Conservation (phyloP, 2,113 vertebrate genomes). For the Melanerpes aurifrons region DNA sequence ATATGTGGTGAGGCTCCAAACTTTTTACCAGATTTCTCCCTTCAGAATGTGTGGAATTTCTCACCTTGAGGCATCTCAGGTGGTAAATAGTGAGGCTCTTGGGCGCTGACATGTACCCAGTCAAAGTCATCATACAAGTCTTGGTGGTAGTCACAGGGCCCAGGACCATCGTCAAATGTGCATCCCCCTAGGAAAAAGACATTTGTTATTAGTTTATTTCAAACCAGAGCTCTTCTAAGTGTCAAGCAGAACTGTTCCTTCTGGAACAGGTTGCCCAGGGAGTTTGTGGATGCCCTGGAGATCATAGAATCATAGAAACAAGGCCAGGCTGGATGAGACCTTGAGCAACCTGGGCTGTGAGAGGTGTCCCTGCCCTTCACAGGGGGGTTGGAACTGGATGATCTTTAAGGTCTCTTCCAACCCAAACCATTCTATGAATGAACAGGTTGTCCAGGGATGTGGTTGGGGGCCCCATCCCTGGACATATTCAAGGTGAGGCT, state of each 20-base stretch:
- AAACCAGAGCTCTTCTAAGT: not conserved
- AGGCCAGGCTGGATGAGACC: too few species aligned
- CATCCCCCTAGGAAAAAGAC: constrained; percentile 86
- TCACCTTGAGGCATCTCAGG: constrained; percentile 95
- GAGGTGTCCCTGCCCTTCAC: too few species aligned
- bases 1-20: rapidly evolving
- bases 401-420: too few species aligned
- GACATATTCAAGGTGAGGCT: too few species aligned
- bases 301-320: too few species aligned
- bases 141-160: constrained; percentile 95
- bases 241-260: not conserved
- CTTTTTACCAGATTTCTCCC: not conserved
- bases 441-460: too few species aligned
- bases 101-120: constrained; percentile 94
- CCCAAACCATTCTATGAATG: too few species aligned
- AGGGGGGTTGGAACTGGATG: too few species aligned
- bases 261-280: too few species aligned
- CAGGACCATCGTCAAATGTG: constrained; percentile 91
- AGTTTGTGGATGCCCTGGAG: too few species aligned
- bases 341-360: too few species aligned
- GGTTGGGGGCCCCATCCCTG: too few species aligned
- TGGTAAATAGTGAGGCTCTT: constrained; percentile 91
- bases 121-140: constrained; percentile 96
- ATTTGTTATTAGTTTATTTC: not conserved
- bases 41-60: not conserved